Conservation (phyloP, 2,888 invertebrate genomes). For the Phytoseiulus persimilis region DNA sequence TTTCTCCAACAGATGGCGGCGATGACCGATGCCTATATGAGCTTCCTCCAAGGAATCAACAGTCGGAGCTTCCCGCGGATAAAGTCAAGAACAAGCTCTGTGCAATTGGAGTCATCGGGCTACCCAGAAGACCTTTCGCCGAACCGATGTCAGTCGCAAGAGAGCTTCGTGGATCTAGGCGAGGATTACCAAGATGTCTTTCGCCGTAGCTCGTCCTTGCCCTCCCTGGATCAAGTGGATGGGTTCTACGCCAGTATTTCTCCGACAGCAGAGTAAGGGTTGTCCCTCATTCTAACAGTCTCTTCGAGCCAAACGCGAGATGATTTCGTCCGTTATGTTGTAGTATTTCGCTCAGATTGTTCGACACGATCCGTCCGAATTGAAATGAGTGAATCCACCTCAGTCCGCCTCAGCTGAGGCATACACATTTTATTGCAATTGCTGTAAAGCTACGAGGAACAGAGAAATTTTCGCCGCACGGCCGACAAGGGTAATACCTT, state of each 20-base stretch:
- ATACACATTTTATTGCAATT: too few relatives aligned
- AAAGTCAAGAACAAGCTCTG: background rate
- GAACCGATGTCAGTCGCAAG: background rate
- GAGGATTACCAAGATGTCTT: background rate
- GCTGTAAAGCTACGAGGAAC: too few relatives aligned
- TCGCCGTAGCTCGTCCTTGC: background rate
- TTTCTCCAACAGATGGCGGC: background rate
- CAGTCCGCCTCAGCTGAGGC: too few relatives aligned
- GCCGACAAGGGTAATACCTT: too few relatives aligned
- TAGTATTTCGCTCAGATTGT: too few relatives aligned
- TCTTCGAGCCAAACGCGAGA: background rate
- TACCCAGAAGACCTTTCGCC: background rate
- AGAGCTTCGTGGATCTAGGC: background rate
- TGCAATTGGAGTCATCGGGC: background rate
- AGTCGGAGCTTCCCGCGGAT: background rate
- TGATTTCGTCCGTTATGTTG: background rate
- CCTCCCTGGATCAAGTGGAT: background rate
- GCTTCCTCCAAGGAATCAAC: background rate
- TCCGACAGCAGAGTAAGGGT: background rate
- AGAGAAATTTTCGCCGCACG: too few relatives aligned
- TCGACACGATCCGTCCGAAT: too few relatives aligned
- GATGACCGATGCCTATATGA: background rate
- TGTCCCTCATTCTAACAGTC: background rate
- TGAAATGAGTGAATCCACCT: too few relatives aligned
- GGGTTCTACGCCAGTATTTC: background rate